A percentile compares a stretch with the other conserved stretches of the same genome.
Conservation (phyloP, 2,888 invertebrate species). For the Troilus luridus region DNA sequence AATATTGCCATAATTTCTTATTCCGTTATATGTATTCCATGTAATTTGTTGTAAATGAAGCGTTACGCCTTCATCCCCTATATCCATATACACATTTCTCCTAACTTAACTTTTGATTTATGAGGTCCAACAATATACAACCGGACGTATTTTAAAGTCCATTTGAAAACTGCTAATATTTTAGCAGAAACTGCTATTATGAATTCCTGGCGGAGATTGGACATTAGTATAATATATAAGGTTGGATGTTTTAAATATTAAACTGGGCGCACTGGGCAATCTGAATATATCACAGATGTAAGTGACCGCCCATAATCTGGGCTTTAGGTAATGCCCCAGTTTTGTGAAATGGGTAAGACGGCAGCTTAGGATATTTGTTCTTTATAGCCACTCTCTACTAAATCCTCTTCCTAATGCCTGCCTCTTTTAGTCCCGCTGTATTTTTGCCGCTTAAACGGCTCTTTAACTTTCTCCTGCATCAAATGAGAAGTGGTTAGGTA, state of each 20-base stretch:
- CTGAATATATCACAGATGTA: constrained; percentile 33
- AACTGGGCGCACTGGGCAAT: neutral
- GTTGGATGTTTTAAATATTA: constrained; percentile 39
- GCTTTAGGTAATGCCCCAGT: constrained; percentile 43
- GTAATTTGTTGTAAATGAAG: too few relatives aligned
- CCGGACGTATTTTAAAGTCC: neutral
- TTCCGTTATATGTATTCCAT: too few relatives aligned
- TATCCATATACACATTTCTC: too few relatives aligned
- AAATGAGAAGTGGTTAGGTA: neutral
- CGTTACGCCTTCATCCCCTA: too few relatives aligned
- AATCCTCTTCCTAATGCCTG: neutral
- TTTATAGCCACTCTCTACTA: neutral
- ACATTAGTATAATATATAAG: constrained; percentile 36
- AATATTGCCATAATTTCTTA: too few relatives aligned
- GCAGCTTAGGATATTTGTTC: constrained; percentile 35
- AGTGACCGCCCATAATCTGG: constrained; percentile 36
- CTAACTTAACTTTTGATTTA: neutral
- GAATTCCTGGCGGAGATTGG: constrained; percentile 17
- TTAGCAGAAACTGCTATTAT: neutral
- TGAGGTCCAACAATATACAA: neutral
- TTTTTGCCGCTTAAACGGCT: constrained; percentile 13
- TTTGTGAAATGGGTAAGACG: constrained; percentile 43
- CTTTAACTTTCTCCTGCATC: constrained; percentile 18
- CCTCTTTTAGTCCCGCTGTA: constrained; percentile 12
- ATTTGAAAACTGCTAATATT: constrained; percentile 1